Percentiles rank a stretch among this genome's conserved stretches.
Conservation (phyloP, 2,113 vertebrate species). For the Eptesicus fuscus region DNA sequence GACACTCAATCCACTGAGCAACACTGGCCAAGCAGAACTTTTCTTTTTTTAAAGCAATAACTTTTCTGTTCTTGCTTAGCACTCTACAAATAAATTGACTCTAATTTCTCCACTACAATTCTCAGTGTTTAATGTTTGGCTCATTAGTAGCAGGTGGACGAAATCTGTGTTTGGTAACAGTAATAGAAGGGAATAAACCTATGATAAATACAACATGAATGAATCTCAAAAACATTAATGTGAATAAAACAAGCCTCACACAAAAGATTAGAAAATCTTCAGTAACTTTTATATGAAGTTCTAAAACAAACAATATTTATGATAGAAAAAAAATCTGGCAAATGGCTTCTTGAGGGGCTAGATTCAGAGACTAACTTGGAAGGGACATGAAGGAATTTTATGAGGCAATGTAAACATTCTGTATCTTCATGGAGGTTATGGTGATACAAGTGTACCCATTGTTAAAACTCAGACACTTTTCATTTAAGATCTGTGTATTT, state of each 20-base stretch:
- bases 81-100: not conserved
- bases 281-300: not conserved
- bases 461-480: not conserved
- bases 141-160: not conserved
- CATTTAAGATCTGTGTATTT: not conserved
- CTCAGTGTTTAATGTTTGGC: not conserved
- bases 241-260: not conserved
- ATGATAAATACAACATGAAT: not conserved
- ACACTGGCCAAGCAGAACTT: no score
- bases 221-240: not conserved
- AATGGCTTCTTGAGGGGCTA: not conserved
- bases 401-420: not conserved
- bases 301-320: not conserved
- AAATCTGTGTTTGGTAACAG: not conserved
- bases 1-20: no score
- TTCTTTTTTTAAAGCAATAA: not conserved
- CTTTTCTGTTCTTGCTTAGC: not conserved
- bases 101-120: not conserved
- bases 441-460: not conserved
- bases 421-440: not conserved
- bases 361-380: not conserved
- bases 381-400: not conserved
- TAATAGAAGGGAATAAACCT: not conserved
- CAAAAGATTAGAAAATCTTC: not conserved
- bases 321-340: not conserved